Percentiles rank a stretch among this genome's conserved stretches.
These are phyloP conservation scores for Pseudotriccus pelzelni DNA, from an alignment of 2,797 vertebrate genomes.

Conservation along the genomic window DNA sequence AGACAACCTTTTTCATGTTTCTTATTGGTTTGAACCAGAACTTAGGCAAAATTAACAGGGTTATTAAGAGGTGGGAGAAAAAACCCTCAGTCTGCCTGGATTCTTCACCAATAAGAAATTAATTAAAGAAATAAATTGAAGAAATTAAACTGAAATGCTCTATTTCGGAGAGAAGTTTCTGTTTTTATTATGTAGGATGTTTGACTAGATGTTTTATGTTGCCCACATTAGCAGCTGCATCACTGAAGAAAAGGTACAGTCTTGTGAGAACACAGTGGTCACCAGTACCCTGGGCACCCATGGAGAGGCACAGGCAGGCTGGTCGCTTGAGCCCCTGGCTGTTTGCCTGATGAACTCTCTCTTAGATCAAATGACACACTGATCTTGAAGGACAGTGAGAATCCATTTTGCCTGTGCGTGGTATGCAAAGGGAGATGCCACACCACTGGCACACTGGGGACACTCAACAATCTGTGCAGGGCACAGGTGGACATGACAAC, in stretches of 20 bases:
- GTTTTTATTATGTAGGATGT: rapidly evolving
- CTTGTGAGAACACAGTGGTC: rapidly evolving
- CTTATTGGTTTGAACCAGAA: background rate
- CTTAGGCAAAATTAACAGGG: rapidly evolving
- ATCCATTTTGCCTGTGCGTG: rapidly evolving
- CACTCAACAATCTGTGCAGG: rapidly evolving
- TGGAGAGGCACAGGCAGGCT: rapidly evolving
- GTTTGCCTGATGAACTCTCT: background rate
- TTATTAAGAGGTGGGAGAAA: rapidly evolving
- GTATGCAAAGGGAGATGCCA: rapidly evolving
- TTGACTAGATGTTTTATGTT: rapidly evolving
- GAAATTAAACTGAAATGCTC: background rate
- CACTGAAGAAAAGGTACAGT: too few species aligned
- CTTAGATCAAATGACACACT: background rate
- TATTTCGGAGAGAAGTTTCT: rapidly evolving
- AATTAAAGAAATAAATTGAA: too few species aligned
- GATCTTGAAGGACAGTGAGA: background rate
- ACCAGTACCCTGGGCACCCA: rapidly evolving
- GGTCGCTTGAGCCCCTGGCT: rapidly evolving
- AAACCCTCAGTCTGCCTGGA: too few species aligned
- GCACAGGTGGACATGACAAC: rapidly evolving
- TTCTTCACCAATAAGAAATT: background rate
- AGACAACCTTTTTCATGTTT: rapidly evolving
- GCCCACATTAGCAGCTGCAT: rapidly evolving
- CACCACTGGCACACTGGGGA: rapidly evolving